A percentile compares a stretch with the other conserved stretches of the same genome.
These are phyloP conservation scores for Orientallactaga bullata DNA, from an alignment of 2,113 vertebrate genomes.

Conservation along the genomic window DNA sequence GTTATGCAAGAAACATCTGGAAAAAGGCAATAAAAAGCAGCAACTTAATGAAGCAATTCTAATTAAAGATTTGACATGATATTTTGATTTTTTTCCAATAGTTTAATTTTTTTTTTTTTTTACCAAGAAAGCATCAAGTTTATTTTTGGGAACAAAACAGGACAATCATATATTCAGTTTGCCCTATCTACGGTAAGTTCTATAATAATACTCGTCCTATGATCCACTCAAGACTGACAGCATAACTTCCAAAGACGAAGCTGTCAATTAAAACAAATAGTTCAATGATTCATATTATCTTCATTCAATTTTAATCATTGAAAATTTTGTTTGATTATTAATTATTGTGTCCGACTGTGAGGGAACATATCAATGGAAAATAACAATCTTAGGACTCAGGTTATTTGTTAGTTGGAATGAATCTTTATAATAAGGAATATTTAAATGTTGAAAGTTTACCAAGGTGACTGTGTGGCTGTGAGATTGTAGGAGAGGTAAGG, in stretches of 20 bases:
- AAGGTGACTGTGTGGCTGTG: background rate
- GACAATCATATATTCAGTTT: constrained; percentile 13
- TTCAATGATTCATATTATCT: constrained; percentile 17
- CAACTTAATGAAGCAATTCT: constrained; percentile 29
- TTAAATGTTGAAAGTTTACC: background rate
- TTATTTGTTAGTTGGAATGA: background rate
- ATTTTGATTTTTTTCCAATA: constrained; percentile 22
- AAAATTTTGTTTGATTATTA: constrained; percentile 8
- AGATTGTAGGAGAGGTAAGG: background rate
- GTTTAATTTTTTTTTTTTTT: constrained; percentile 48
- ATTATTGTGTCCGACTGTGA: background rate
- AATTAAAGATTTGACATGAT: background rate
- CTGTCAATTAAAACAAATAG: background rate
- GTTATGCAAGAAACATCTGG: background rate
- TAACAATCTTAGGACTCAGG: background rate
- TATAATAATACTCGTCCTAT: constrained; percentile 25
- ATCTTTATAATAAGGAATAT: constrained; percentile 20
- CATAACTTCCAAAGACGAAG: background rate
- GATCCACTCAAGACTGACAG: background rate
- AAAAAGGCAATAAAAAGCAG: constrained; percentile 20
- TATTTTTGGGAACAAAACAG: constrained; percentile 25
- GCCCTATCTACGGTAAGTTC: background rate
- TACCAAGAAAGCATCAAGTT: background rate
- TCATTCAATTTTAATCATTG: constrained; percentile 1
- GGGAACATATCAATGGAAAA: background rate